Conservation (phyloP, 1,140 invertebrate species). For the Lutraria rhynchaena region DNA sequence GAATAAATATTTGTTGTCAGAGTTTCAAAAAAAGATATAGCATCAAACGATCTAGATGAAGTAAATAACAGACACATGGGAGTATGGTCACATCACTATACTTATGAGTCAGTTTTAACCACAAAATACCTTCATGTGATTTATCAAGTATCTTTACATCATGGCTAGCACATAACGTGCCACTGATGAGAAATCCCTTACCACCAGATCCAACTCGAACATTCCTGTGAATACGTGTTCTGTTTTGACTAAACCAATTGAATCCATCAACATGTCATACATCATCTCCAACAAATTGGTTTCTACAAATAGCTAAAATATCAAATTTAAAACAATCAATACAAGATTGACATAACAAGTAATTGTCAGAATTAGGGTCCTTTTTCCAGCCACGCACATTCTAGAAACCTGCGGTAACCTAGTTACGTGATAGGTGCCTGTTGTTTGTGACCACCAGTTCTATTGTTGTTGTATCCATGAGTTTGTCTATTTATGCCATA, state of each 20-base stretch:
- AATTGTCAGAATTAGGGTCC: conserved; percentile 19
- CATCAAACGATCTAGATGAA: conserved; percentile 3
- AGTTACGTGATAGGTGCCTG: not conserved
- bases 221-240: conserved; percentile 11
- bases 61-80: conserved; percentile 10
- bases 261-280: not conserved
- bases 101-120: conserved; percentile 45
- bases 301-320: conserved; percentile 7
- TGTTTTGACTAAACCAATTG: conserved; percentile 22
- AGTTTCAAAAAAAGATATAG: conserved; percentile 26
- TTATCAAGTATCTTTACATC: conserved; percentile 35
- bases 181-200: conserved; percentile 10
- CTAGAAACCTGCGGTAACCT: conserved; percentile 26
- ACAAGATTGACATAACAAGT: conserved; percentile 6
- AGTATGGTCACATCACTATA: conserved; percentile 22
- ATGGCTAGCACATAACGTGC: not conserved
- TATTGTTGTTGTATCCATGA: not conserved
- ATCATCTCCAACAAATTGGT: not conserved
- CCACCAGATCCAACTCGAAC: not conserved
- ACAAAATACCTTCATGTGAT: conserved; percentile 54
- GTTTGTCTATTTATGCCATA: not conserved
- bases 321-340: conserved; percentile 3
- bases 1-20: conserved; percentile 14
- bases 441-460: not conserved
- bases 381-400: conserved; percentile 29